Evolutionary conservation across 2,113 vertebrate genomes (phyloP), one percentile per base, ranked within the genome.

Genomic region (Caranx ignobilis): DNA sequence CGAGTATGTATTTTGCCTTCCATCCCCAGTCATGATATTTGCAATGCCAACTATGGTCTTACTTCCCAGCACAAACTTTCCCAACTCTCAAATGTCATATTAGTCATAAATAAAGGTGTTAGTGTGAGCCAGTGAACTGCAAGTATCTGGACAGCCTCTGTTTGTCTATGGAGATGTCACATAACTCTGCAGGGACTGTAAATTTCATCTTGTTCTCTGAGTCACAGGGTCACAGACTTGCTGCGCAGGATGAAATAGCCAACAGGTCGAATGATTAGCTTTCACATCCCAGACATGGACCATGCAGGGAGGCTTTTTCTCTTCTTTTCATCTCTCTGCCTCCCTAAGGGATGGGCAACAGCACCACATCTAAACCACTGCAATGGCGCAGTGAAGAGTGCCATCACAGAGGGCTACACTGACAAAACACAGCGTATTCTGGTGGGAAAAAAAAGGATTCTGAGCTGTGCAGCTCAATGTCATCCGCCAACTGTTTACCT

Each of bases 201-300:
- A 60, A 45, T 77, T 86, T 61, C 57, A 72, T 84, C 65, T 75
- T 8, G 57, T 47, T 43, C 12, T 76, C 45, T 56, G 77, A 79
- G 81, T 67, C 76, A 87, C 35, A 81, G 81, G 73, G 74, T 76
- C 79, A 67, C 54, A 63, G 56, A 68, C 65, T 68, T 50, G 59
- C 83, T 74, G 73, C n/a, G 62, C 26, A 32, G 37, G 60, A 81
- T 75, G n/a, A 73, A 75, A 82, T 55, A 69, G 39, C 47, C 71
- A 80, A 74, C 52, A 75, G 66, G 61, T 84, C 1, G 10, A 71
- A 78, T 84, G 43, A 85, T 84, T 81, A 75, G 72, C 71, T 73
- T 75, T 77, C 63, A 52, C 64, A 75, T 57, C 71, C 43, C 34
- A 81, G 69, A 82, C 70, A 59, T 13, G 37, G 68, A 59, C 37